Evolutionary conservation across 2,797 vertebrate species (phyloP).

Genomic region (Eospalax fontanierii): DNA sequence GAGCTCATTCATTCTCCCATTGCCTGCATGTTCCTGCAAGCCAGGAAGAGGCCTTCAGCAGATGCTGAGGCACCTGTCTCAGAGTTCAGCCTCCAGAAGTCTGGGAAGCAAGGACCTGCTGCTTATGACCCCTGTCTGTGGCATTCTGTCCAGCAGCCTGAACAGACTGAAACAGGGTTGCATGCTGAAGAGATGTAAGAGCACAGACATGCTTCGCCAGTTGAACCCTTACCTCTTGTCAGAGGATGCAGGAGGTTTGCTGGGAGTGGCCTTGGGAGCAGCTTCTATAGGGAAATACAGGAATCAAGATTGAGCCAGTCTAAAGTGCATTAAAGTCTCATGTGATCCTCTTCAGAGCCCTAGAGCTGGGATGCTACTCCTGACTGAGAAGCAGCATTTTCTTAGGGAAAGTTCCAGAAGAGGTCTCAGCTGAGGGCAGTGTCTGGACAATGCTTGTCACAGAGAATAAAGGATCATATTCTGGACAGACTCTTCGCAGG

Average conservation of each 20-base stretch:
- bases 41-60: background rate
- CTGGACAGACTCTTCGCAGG: background rate
- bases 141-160: background rate
- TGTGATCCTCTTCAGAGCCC: background rate
- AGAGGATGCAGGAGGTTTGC: background rate
- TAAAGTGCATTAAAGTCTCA: background rate
- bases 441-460: background rate
- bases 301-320: background rate
- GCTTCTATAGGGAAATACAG: accelerated
- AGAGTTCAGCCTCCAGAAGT: background rate
- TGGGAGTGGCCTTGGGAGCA: background rate
- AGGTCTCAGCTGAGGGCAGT: background rate
- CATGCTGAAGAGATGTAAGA: background rate
- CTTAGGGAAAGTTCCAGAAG: background rate
- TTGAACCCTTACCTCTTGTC: background rate
- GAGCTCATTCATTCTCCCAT: background rate
- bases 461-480: background rate
- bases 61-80: background rate
- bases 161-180: background rate
- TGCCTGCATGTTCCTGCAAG: background rate
- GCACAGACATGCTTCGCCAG: background rate
- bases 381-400: background rate
- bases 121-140: background rate
- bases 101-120: background rate
- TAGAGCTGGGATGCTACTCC: background rate